Percentiles rank a stretch among this genome's conserved stretches.
phyloP scores from a whole-genome alignment of 2,113 vertebrate genomes.

The Proteles cristata region DNA sequence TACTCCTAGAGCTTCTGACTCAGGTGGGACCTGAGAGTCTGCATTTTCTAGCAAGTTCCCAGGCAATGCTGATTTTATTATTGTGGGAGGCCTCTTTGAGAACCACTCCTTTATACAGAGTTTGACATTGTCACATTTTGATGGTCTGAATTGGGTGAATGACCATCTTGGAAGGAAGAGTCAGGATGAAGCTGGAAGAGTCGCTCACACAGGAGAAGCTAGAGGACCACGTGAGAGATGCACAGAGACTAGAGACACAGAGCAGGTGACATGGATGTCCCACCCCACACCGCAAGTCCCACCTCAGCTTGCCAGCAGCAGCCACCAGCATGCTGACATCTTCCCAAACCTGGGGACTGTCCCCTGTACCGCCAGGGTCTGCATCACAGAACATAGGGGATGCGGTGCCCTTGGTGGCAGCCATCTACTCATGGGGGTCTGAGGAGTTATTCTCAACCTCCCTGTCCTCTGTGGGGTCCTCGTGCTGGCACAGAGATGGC shows the following conservation, averaged over 20 bases:
- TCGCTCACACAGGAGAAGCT: accelerated
- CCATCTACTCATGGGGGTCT: not conserved
- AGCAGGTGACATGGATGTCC: not conserved
- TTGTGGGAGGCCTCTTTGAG: not conserved
- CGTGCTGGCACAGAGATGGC: not conserved
- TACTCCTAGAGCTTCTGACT: not conserved
- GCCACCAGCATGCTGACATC: not conserved
- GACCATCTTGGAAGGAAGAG: not conserved
- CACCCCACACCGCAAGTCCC: too few species aligned
- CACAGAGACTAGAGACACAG: not conserved
- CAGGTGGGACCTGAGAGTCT: not conserved
- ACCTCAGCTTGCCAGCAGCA: not conserved
- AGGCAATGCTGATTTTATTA: not conserved
- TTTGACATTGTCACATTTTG: not conserved
- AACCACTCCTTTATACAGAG: not conserved
- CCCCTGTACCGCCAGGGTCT: not conserved
- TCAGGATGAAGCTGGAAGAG: not conserved
- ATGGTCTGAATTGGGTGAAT: not conserved
- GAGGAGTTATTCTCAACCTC: not conserved
- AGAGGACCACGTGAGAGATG: too few species aligned
- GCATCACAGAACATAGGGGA: too few species aligned
- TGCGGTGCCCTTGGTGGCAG: too few species aligned
- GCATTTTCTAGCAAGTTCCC: not conserved
- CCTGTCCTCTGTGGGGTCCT: not conserved
- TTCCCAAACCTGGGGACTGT: not conserved